These are phyloP conservation scores for Drosophila tristis DNA, from an alignment of 1,140 invertebrate species.

Conservation along the genomic window DNA sequence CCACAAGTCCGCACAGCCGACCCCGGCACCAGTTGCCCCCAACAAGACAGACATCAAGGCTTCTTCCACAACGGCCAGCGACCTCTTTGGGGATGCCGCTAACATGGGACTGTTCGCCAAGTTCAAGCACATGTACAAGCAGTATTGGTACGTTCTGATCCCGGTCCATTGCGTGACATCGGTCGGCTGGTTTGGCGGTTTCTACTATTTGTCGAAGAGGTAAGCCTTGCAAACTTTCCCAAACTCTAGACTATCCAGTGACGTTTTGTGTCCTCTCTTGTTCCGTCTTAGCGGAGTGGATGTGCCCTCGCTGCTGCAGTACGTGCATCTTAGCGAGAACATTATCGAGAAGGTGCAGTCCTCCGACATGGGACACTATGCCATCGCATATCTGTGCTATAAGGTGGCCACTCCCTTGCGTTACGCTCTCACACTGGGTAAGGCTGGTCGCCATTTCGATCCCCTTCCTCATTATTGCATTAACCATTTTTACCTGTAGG, in stretches of 20 bases:
- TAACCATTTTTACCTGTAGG: conserved; percentile 68
- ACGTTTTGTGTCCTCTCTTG: background rate
- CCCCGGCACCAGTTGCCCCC: conserved; percentile 1
- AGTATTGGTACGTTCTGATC: conserved; percentile 97
- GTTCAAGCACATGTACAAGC: conserved; percentile 95
- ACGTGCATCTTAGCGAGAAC: conserved; percentile 90
- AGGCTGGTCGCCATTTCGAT: conserved; percentile 27
- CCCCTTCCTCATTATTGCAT: background rate
- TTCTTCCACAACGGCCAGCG: conserved; percentile 45
- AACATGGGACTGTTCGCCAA: conserved; percentile 88
- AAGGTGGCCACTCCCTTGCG: conserved; percentile 95
- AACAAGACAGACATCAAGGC: conserved; percentile 56
- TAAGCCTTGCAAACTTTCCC: conserved; percentile 82
- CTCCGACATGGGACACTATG: conserved; percentile 93
- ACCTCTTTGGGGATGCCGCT: conserved; percentile 75
- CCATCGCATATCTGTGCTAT: conserved; percentile 94
- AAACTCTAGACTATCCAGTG: background rate
- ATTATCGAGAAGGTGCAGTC: conserved; percentile 90
- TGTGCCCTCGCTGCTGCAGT: conserved; percentile 91
- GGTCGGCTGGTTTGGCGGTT: conserved; percentile 92
- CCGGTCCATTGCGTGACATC: conserved; percentile 96
- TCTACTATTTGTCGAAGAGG: conserved; percentile 95
- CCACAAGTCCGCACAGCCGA: conserved; percentile 22
- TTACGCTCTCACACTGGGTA: conserved; percentile 95
- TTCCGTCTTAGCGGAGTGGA: conserved; percentile 90